Base-by-base conservation (phyloP, 2,888 invertebrate genomes). In the Drosophila meridionalis region DNA sequence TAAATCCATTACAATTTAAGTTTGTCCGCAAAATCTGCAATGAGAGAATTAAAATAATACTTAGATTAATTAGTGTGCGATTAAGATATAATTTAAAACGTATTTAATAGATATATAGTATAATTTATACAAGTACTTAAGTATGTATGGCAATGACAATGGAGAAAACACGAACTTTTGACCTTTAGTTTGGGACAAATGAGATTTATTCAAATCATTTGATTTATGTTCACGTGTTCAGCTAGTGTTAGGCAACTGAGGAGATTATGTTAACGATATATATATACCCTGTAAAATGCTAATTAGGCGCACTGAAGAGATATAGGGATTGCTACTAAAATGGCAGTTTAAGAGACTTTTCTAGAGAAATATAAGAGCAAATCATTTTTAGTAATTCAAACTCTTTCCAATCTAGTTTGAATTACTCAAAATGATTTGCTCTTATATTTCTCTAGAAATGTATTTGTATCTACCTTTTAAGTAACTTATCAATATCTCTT, bases 11-110 rank as follows among this genome's bases (percentile, higher is more conserved):
- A 61, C 55, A 69, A 72, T 66, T 75, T 30, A 57, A 69, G 50
- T 76, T 73, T 34, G 64, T 61, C 66, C 62, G 60, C 50, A 58
- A 45, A 52, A 40, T 52, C 83, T 83, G 87, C 52, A 83, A 82
- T 26, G 78, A 76, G 57, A 68, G 30, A 73, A 45, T 55, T 34
- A 32, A 60, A 50, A 48, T 34, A 3, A 59, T 53, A 62, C 45
- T 69, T 59, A 8, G 34, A 73, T 73, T 65, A 72, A 73, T 60
- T 48, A 42, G 50, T 12, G n/a, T 36, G 30, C n/a, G 48, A 38
- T 57, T 69, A 60, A 42, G 38, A n/a, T 6, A 4, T 30, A 7
- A 11, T 20, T 38, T 30, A 60, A 9, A 30, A 0, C 20, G 30
- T 20, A 48, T 20, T 45, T 36, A 14, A 36, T 34, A 26, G 3